phyloP scores from a whole-genome alignment of 2,113 vertebrate genomes.

The Conger conger region DNA sequence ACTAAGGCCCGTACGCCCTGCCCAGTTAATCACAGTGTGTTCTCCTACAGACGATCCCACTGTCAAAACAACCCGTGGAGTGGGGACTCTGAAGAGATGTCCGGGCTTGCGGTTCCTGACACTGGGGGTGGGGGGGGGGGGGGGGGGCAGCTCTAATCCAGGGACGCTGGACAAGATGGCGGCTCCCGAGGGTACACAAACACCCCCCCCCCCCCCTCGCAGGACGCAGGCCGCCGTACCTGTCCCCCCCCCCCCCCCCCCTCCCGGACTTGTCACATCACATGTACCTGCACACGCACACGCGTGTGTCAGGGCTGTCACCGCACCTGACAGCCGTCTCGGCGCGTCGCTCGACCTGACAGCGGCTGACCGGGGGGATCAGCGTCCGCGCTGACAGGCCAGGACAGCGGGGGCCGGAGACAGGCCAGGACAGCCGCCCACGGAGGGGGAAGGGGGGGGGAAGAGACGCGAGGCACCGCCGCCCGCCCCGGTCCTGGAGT shows the following conservation, averaged over 20 bases:
- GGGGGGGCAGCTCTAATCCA: not conserved
- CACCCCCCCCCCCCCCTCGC: not conserved
- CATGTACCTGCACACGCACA: conserved; percentile 60
- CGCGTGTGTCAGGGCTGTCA: conserved; percentile 59
- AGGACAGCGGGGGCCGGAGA: conserved; percentile 30
- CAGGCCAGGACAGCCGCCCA: not conserved
- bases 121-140: no score
- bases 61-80: no score
- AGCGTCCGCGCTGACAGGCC: conserved; percentile 69
- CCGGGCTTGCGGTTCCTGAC: not conserved
- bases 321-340: conserved; percentile 69
- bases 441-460: no score
- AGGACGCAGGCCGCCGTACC: not conserved
- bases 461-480: no score
- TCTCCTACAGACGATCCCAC: no score
- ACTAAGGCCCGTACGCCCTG: no score
- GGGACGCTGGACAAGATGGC: no score
- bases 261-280: conserved; percentile 59
- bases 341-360: conserved; percentile 61
- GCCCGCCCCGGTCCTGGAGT: no score
- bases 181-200: not conserved
- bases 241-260: not conserved
- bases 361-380: conserved; percentile 51
- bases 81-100: no score
- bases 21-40: no score